phyloP scores from a whole-genome alignment of 1,140 invertebrate species.

The Cyclargus thomasi region DNA sequence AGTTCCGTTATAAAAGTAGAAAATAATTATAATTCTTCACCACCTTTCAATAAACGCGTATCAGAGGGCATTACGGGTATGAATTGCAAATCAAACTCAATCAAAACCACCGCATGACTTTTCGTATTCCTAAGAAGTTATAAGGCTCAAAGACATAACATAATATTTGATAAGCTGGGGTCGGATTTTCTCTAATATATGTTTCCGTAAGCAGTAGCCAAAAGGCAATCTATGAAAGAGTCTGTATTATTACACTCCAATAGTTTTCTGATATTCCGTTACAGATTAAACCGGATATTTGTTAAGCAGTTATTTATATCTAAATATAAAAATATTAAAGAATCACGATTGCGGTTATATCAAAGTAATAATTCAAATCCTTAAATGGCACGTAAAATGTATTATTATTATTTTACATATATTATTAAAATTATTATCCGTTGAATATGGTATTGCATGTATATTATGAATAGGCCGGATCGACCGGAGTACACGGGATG shows the following conservation, averaged over 20 bases:
- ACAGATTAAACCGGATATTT: neutral
- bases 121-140: constrained; percentile 9
- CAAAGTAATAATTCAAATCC: too few relatives aligned
- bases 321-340: too few relatives aligned
- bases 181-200: constrained; percentile 11
- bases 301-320: neutral
- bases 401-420: too few relatives aligned
- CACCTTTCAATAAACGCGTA: neutral
- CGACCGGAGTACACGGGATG: too few relatives aligned
- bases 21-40: neutral
- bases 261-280: neutral
- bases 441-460: too few relatives aligned
- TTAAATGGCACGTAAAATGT: too few relatives aligned
- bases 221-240: constrained; percentile 8
- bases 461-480: too few relatives aligned
- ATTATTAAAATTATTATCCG: too few relatives aligned
- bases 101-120: constrained; percentile 5
- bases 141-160: constrained; percentile 10
- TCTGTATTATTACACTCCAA: constrained; percentile 6
- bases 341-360: too few relatives aligned
- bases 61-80: neutral
- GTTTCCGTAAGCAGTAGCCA: constrained; percentile 13
- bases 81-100: neutral
- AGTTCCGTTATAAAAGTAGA: too few relatives aligned
- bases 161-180: constrained; percentile 14